Percentiles rank a stretch among this genome's conserved stretches.
Evolutionary conservation across 2,888 invertebrate species (phyloP).

Genomic region (Chrysolina americana): DNA sequence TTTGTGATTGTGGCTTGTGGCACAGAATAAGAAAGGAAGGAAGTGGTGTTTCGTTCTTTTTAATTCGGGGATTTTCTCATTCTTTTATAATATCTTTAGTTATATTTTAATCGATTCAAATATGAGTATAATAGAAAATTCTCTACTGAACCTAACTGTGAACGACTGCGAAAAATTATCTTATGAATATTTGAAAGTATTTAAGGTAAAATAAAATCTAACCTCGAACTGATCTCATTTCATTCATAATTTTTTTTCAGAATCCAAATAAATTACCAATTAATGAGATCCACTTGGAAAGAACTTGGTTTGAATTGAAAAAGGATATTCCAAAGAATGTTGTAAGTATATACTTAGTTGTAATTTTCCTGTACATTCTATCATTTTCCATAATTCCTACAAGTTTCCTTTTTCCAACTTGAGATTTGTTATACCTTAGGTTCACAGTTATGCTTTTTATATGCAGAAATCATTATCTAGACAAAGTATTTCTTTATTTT

Average conservation of each 20-base stretch:
- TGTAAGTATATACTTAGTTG: constrained; percentile 47
- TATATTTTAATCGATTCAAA: neutral
- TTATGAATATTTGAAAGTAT: constrained; percentile 55
- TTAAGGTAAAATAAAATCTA: constrained; percentile 52
- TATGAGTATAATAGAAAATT: constrained; percentile 22
- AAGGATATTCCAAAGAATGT: constrained; percentile 53
- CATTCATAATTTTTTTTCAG: constrained; percentile 66
- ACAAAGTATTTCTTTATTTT: no score
- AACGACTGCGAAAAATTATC: constrained; percentile 35
- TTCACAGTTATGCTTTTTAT: no score
- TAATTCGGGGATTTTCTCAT: neutral
- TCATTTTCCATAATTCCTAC: no score
- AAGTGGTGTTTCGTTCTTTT: neutral
- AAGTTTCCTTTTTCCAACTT: no score
- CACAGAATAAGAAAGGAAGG: no score
- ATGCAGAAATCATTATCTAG: no score
- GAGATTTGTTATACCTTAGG: no score
- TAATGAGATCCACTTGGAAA: constrained; percentile 67
- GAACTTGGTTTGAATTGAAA: constrained; percentile 54
- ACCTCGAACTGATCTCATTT: constrained; percentile 10
- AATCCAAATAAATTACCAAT: constrained; percentile 75
- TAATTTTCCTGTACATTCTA: neutral
- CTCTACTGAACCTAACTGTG: constrained; percentile 41
- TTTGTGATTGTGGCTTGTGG: no score
- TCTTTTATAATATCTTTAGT: neutral